Base-by-base conservation (phyloP, 2,113 vertebrate species). In the Aegypius monachus region DNA sequence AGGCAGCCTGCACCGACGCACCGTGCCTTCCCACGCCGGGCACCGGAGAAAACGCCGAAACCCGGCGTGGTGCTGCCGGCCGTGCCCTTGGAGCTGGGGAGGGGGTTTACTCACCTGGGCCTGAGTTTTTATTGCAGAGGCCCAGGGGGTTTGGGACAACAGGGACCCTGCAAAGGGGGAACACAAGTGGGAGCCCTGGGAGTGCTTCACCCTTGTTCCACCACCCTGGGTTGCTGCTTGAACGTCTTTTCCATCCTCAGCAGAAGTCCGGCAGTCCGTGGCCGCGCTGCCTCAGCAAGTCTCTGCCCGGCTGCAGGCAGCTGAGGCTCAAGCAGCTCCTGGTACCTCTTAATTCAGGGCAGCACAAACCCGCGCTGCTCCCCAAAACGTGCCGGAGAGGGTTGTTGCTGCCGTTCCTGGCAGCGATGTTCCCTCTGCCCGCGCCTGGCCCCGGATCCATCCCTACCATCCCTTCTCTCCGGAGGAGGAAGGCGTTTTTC, bases 391-490 rank as follows among this genome's bases (percentile, higher is more conserved):
- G 13, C 58, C 2, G 10, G 13, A 29, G 58, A 9, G 18, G 12
- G 73, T 22, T 7, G 22, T 70, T 8, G 27, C 75, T 1, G 45
- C 59, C 16, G 56, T 34, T 27, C n/a, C 61, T 1, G 36, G 52
- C 42, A 31, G 36, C 7, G 9, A 4, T 2, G 9, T 16, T 31
- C 38, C 47, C 67, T 13, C 11, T 36, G 67, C 50, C 42, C 2
- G 11, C 7, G 13, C 59, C 38, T 4, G 61, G 10, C 62, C n/a
- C 32, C 3, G 38, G 5, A 0, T 5, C 1, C 52, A 4, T 11
- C 52, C 55, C 45, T n/a, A 2, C 48, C 48, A 4, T 9, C 43
- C 53, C 63, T 25, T 3, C 34, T 53, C 31, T 75, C 55, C 0
- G 18, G 43, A 3, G 1, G 16, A 13, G 8, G 26, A 32, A 5